Percentiles rank a stretch among this genome's conserved stretches.
phyloP scores from a whole-genome alignment of 2,113 vertebrate species.

The Urocolius indicus region DNA sequence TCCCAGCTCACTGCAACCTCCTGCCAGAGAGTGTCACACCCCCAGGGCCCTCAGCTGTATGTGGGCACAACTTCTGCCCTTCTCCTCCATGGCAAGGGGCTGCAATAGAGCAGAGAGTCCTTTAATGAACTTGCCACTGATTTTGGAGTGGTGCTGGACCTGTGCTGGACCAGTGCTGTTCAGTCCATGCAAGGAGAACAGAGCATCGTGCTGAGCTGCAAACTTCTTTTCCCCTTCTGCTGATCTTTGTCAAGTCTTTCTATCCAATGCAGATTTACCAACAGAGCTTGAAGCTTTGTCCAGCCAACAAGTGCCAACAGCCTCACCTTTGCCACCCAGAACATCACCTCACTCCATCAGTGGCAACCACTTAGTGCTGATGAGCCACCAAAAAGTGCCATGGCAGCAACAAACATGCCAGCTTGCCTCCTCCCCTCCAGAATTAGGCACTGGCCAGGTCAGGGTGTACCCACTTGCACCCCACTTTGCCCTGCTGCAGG shows the following conservation, averaged over 20 bases:
- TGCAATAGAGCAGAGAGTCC: no score
- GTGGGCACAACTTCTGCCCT: no score
- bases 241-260: background rate
- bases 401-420: no score
- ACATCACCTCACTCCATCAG: background rate
- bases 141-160: no score
- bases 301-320: rapidly evolving
- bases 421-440: background rate
- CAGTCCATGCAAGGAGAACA: rapidly evolving
- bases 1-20: no score
- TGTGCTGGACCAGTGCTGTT: background rate
- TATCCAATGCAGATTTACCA: background rate
- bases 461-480: background rate
- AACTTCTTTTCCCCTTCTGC: background rate
- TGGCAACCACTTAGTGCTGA: background rate
- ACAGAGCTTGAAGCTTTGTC: background rate
- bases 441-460: rapidly evolving
- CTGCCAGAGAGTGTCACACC: no score
- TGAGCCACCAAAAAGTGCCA: rapidly evolving
- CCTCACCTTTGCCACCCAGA: background rate
- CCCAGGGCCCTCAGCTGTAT: no score
- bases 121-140: no score
- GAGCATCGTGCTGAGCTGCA: background rate
- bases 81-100: no score
- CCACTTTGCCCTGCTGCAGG: rapidly evolving